Conservation (phyloP, 2,797 vertebrate species). For the Anguilla anguilla region DNA sequence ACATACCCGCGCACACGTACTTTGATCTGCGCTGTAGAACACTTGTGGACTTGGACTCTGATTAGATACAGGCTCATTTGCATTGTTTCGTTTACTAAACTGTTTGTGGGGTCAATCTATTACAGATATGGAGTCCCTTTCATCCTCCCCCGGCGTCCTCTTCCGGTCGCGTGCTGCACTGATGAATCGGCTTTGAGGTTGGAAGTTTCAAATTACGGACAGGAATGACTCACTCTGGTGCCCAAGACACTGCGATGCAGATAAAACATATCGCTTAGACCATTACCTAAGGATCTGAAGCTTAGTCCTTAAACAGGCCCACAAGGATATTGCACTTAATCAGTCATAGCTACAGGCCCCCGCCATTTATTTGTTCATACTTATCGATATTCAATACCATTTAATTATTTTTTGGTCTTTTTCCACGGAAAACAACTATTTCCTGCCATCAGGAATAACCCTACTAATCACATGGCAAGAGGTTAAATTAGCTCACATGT, state of each 20-base stretch:
- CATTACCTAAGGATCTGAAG: constrained; percentile 13
- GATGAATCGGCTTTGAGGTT: constrained; percentile 26
- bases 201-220: constrained; percentile 3
- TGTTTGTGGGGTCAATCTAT: constrained; percentile 16
- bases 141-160: background rate
- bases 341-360: background rate
- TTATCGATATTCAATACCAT: background rate
- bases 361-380: background rate
- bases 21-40: background rate
- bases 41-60: background rate
- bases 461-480: background rate
- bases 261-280: constrained; percentile 29
- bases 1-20: background rate
- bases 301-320: constrained; percentile 19
- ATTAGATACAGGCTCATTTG: constrained; percentile 32
- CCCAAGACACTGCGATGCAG: background rate
- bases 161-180: constrained; percentile 13
- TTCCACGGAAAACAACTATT: background rate
- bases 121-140: background rate
- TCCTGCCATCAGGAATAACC: background rate
- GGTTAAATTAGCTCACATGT: background rate
- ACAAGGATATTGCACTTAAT: constrained; percentile 12
- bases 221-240: background rate
- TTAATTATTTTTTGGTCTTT: background rate
- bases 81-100: background rate